These are phyloP conservation scores for Cybosia mesomella DNA, from an alignment of 2,888 invertebrate genomes.

Conservation along the genomic window DNA sequence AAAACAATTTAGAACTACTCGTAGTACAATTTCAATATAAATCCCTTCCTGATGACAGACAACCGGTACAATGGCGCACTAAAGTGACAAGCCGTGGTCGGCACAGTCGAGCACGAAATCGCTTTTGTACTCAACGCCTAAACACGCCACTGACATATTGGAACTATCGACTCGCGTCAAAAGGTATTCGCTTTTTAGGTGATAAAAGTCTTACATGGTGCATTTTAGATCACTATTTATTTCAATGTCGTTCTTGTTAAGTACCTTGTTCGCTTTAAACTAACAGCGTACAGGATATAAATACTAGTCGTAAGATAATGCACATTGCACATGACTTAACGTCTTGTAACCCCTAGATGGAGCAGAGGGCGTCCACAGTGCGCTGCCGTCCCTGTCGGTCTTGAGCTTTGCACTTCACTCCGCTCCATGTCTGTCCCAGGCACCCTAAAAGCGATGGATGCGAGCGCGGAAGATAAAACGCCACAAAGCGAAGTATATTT, in stretches of 20 bases:
- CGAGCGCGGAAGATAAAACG: too few relatives aligned
- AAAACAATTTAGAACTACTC: conserved; percentile 14
- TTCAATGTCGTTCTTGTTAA: conserved; percentile 27
- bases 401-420: too few relatives aligned
- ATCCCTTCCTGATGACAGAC: conserved; percentile 35
- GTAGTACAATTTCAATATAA: conserved; percentile 39
- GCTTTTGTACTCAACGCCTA: conserved; percentile 48
- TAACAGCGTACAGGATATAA: background rate
- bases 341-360: too few relatives aligned
- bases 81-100: conserved; percentile 48
- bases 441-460: too few relatives aligned
- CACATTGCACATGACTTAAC: too few relatives aligned
- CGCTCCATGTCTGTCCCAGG: too few relatives aligned
- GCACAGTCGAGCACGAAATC: conserved; percentile 50
- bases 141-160: conserved; percentile 50
- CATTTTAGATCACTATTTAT: conserved; percentile 44
- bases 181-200: conserved; percentile 34
- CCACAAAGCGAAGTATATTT: too few relatives aligned
- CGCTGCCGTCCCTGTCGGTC: too few relatives aligned
- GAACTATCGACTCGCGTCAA: conserved; percentile 43
- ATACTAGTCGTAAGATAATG: background rate
- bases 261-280: background rate
- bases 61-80: conserved; percentile 38
- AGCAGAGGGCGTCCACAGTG: too few relatives aligned
- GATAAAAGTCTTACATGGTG: conserved; percentile 39